phyloP scores from a whole-genome alignment of 1,140 invertebrate species.

The Neoseiulus cucumeris region DNA sequence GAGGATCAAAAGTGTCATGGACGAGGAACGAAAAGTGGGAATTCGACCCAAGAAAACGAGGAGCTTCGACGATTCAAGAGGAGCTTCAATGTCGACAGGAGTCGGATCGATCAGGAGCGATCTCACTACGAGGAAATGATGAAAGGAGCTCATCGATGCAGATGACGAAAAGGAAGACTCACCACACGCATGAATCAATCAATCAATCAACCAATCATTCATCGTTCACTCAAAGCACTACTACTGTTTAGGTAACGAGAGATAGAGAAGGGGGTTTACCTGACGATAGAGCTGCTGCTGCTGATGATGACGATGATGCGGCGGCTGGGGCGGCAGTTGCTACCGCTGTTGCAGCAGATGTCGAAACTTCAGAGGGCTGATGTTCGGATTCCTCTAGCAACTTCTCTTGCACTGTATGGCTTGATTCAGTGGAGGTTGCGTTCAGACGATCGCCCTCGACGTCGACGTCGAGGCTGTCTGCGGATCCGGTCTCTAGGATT shows the following conservation, averaged over 20 bases:
- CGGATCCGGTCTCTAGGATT: slow-evolving; percentile 7
- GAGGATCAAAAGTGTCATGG: no score
- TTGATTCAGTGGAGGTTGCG: slow-evolving; percentile 3
- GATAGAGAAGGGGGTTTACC: not conserved
- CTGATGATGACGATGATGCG: not conserved
- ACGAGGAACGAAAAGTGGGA: no score
- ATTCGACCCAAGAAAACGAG: no score
- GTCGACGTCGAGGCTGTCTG: slow-evolving; percentile 2
- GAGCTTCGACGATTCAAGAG: no score
- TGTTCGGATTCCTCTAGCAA: not conserved
- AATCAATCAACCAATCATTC: not conserved
- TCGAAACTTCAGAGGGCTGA: not conserved
- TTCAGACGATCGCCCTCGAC: not conserved
- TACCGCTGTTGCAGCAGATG: not conserved
- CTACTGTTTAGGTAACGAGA: not conserved
- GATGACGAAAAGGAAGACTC: no score
- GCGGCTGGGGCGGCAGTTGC: not conserved
- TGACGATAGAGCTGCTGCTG: slow-evolving; percentile 4
- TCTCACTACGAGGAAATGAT: no score
- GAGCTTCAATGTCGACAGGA: no score
- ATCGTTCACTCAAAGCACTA: slow-evolving; percentile 6
- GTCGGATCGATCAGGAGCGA: no score
- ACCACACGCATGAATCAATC: not conserved
- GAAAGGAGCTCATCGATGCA: no score
- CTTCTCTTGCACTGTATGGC: slow-evolving; percentile 10